Evolutionary conservation across 2,113 vertebrate species (phyloP), one percentile per base, ranked within the genome.

Genomic region (Felis chaus): DNA sequence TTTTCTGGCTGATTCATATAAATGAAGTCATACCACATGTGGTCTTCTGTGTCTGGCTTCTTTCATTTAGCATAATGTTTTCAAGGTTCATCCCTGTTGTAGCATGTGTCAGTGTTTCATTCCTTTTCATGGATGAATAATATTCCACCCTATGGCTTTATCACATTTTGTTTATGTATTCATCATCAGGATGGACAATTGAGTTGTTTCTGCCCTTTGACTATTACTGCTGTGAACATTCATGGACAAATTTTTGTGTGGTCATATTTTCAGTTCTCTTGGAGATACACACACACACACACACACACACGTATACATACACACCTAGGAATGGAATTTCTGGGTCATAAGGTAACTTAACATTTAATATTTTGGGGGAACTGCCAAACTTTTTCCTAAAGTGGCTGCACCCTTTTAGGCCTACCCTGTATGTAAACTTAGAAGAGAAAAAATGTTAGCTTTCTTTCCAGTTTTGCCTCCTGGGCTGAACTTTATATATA

Each of bases 341-440:
- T 91, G 48, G 82, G 53, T 96, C 82, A 79, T 78, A 93, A 97
- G 50, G 53, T 92, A 93, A 94, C 55, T 84, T 68, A 78, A 78
- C n/a, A 21, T 61, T n/a, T 93, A 85, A 88, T 48, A 78, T 94
- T 91, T 97, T 97, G 87, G 85, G 95, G 80, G 50, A 94, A 84
- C 85, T 91, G 66, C 68, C 79, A 91, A 82, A 88, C 69, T 86
- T 96, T 95, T 57, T 48, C 50, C 23, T 29, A 93, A 85, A 96
- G 73, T 86, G 87, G 31, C 66, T 94, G 13, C 9, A 87, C 53
- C 74, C 81, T 95, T 95, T 96, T 63, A 93, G 86, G 86, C 71
- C 55, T 55, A 96, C n/a, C 86, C 79, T 94, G 69, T 86, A 93
- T 89, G 68, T 78, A 48, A 76, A 48, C 41, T 78, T 78, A 78